These are phyloP conservation scores for Doryteuthis pealeii DNA, from an alignment of 1,140 invertebrate genomes.

Conservation along the genomic window DNA sequence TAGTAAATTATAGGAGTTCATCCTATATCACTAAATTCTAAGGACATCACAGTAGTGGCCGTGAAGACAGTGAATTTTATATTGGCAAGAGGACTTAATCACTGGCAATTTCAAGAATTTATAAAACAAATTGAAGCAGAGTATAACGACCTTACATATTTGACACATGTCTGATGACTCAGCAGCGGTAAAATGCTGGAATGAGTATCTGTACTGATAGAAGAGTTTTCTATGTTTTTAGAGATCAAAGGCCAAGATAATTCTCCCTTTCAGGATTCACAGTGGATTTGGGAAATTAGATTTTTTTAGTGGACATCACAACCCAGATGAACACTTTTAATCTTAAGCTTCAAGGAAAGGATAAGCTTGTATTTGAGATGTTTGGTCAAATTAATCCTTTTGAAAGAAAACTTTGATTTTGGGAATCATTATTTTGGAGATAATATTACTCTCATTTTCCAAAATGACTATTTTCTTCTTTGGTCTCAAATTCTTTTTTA, in stretches of 20 bases:
- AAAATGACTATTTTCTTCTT: no score
- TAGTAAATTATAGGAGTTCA: no score
- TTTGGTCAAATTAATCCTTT: neutral
- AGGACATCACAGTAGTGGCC: neutral
- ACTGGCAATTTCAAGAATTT: neutral
- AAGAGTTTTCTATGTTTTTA: neutral
- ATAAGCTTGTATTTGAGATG: neutral
- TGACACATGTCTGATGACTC: neutral
- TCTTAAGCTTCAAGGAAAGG: neutral
- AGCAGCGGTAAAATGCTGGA: neutral
- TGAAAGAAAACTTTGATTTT: neutral
- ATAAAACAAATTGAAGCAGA: neutral
- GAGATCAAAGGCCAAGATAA: neutral
- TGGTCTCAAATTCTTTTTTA: no score
- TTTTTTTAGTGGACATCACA: neutral
- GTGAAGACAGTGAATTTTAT: slow-evolving; percentile 1
- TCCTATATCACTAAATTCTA: no score
- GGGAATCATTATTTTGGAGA: neutral
- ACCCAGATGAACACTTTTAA: neutral
- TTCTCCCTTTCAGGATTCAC: neutral
- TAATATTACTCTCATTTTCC: neutral
- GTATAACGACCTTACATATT: neutral
- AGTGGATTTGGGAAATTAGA: neutral
- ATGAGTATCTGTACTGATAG: neutral
- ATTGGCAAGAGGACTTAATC: neutral